Percentiles rank a stretch among this genome's conserved stretches.
phyloP scores from a whole-genome alignment of 2,113 vertebrate species.

The Cynoglossus semilaevis region DNA sequence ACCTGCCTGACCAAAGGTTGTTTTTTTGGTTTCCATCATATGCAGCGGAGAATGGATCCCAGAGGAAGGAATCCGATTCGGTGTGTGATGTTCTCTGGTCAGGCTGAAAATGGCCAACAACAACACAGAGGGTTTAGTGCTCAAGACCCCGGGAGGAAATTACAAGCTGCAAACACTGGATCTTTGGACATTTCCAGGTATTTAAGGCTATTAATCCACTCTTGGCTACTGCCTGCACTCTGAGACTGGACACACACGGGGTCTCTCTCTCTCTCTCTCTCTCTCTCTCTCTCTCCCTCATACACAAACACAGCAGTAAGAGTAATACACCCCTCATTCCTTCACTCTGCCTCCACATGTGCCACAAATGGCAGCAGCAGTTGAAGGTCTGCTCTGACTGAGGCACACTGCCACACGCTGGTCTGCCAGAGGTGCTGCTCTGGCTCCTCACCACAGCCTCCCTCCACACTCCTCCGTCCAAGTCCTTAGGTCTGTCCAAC shows the following conservation, averaged over 20 bases:
- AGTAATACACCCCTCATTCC: constrained; percentile 16
- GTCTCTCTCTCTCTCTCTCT: constrained; percentile 3
- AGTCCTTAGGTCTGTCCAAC: neutral
- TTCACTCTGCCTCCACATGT: constrained; percentile 5
- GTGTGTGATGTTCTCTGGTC: constrained; percentile 61
- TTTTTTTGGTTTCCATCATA: constrained; percentile 71
- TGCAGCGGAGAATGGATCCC: constrained; percentile 67
- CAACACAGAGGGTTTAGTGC: constrained; percentile 71
- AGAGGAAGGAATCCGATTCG: constrained; percentile 71
- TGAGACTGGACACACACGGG: constrained; percentile 6
- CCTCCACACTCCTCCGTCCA: neutral
- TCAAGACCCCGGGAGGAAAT: constrained; percentile 65
- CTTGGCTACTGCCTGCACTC: constrained; percentile 60
- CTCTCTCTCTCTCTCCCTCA: constrained; percentile 1
- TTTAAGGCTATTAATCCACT: constrained; percentile 67
- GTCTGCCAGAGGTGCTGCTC: constrained; percentile 62
- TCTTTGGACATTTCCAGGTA: constrained; percentile 69
- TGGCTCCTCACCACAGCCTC: constrained; percentile 4
- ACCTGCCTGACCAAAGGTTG: constrained; percentile 61
- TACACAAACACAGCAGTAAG: constrained; percentile 8
- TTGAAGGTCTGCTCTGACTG: constrained; percentile 41
- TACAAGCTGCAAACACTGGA: constrained; percentile 65
- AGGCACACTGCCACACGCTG: constrained; percentile 75
- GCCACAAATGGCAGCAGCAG: constrained; percentile 2
- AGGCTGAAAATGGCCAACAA: constrained; percentile 63